Evolutionary conservation across 2,888 invertebrate genomes (phyloP).

Genomic region (Lasioglossum morio): DNA sequence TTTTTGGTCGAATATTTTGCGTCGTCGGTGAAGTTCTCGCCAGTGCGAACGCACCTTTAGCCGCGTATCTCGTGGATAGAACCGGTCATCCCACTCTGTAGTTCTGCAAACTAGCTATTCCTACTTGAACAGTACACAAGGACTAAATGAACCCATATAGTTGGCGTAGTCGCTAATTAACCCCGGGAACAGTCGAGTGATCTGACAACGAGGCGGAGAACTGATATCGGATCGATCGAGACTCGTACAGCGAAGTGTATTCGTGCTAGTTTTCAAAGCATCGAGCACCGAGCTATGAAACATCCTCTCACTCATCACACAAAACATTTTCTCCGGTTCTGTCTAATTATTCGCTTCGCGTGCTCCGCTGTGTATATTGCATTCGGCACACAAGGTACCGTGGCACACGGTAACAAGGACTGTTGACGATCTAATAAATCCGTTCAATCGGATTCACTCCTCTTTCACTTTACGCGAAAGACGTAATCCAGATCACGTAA

Average conservation of each 20-base stretch:
- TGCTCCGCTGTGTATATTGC: neutral
- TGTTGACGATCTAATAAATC: neutral
- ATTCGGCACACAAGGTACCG: neutral
- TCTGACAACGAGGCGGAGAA: neutral
- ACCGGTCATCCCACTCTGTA: neutral
- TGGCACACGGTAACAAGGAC: neutral
- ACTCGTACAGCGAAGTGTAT: neutral
- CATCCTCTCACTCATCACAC: neutral
- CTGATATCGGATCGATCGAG: neutral
- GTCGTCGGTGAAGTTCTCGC: neutral
- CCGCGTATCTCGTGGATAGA: neutral
- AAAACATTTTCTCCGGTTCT: neutral
- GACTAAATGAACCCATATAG: constrained; percentile 1
- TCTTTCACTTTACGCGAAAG: neutral
- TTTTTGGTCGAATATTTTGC: neutral
- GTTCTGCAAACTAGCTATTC: neutral
- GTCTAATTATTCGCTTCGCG: neutral
- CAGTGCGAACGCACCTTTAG: neutral
- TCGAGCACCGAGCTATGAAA: neutral
- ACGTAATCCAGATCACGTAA: neutral
- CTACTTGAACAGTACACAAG: neutral
- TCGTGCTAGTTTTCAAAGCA: neutral
- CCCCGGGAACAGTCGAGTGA: neutral
- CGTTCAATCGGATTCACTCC: neutral
- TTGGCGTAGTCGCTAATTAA: constrained; percentile 5